A percentile compares a stretch with the other conserved stretches of the same genome.
Conservation (phyloP, 2,888 invertebrate genomes). For the Epistrophella euchroma region DNA sequence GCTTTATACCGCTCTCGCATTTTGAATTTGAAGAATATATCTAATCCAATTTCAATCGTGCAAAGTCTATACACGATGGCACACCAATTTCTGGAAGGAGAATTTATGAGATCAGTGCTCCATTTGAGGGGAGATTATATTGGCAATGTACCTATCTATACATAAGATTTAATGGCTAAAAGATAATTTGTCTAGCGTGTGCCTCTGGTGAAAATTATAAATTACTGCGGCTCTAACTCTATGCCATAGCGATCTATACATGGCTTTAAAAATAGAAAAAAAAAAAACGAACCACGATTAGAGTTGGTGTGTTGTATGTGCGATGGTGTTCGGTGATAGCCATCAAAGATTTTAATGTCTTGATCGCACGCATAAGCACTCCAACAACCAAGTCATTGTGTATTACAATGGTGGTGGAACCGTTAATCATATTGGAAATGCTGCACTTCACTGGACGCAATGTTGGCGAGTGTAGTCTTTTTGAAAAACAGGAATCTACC, state of each 20-base stretch:
- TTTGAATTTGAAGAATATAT: neutral
- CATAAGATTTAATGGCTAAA: constrained; percentile 50
- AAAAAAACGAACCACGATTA: constrained; percentile 10
- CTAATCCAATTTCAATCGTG: constrained; percentile 16
- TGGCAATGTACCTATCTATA: constrained; percentile 24
- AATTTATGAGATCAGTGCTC: constrained; percentile 70
- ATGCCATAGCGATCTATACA: constrained; percentile 20
- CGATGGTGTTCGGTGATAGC: constrained; percentile 54
- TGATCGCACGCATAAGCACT: constrained; percentile 66
- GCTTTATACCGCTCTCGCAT: too few species aligned
- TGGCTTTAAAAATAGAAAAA: constrained; percentile 11
- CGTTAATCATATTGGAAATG: constrained; percentile 51
- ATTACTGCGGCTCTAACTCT: constrained; percentile 29
- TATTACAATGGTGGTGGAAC: constrained; percentile 46
- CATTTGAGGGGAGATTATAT: constrained; percentile 69
- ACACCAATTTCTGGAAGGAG: constrained; percentile 40
- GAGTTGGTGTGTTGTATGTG: constrained; percentile 5
- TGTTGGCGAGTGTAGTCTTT: constrained; percentile 35
- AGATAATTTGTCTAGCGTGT: constrained; percentile 73
- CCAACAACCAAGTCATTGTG: constrained; percentile 69
- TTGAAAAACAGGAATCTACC: constrained; percentile 17
- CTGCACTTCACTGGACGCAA: neutral
- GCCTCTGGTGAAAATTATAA: constrained; percentile 70
- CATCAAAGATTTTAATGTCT: constrained; percentile 66
- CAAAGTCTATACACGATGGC: constrained; percentile 14